These are phyloP conservation scores for Sinonovacula constricta DNA, from an alignment of 1,140 invertebrate species.

Conservation along the genomic window DNA sequence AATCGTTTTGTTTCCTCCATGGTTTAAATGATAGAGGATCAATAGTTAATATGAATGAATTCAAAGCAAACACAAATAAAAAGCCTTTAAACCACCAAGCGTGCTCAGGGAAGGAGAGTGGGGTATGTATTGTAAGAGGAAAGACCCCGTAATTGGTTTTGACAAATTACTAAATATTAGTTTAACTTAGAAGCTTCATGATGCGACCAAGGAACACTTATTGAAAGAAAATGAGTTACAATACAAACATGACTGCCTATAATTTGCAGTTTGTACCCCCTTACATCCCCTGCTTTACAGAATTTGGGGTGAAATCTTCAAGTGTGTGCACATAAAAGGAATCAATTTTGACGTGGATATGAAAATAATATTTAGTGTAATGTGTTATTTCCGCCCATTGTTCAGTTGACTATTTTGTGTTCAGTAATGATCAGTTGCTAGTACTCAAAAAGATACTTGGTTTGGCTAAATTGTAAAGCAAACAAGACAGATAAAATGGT, in stretches of 20 bases:
- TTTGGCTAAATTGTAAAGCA: slow-evolving; percentile 43
- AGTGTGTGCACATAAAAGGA: slow-evolving; percentile 36
- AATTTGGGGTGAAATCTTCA: slow-evolving; percentile 18
- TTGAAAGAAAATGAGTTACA: slow-evolving; percentile 35
- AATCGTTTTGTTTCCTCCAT: slow-evolving; percentile 33
- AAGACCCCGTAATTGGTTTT: slow-evolving; percentile 52
- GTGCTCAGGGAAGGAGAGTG: slow-evolving; percentile 23
- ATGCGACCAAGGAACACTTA: background rate
- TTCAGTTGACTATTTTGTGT: slow-evolving; percentile 14
- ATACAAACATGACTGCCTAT: slow-evolving; percentile 34
- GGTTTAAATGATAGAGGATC: slow-evolving; percentile 28
- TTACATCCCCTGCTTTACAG: slow-evolving; percentile 31
- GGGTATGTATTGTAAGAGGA: slow-evolving; percentile 10
- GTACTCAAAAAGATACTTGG: slow-evolving; percentile 28
- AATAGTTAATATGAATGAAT: too few species aligned
- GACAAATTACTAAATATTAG: slow-evolving; percentile 52
- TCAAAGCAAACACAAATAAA: background rate
- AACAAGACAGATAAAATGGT: slow-evolving; percentile 29
- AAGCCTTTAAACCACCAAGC: slow-evolving; percentile 51
- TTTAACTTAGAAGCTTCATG: slow-evolving; percentile 25
- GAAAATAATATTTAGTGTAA: slow-evolving; percentile 49
- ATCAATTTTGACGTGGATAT: slow-evolving; percentile 40
- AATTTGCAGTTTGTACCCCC: slow-evolving; percentile 46
- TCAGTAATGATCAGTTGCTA: slow-evolving; percentile 22
- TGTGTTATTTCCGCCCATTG: slow-evolving; percentile 38